Percentiles rank a stretch among this genome's conserved stretches.
Conservation (phyloP, 2,888 invertebrate genomes). For the Zygothrica quintamaculata region DNA sequence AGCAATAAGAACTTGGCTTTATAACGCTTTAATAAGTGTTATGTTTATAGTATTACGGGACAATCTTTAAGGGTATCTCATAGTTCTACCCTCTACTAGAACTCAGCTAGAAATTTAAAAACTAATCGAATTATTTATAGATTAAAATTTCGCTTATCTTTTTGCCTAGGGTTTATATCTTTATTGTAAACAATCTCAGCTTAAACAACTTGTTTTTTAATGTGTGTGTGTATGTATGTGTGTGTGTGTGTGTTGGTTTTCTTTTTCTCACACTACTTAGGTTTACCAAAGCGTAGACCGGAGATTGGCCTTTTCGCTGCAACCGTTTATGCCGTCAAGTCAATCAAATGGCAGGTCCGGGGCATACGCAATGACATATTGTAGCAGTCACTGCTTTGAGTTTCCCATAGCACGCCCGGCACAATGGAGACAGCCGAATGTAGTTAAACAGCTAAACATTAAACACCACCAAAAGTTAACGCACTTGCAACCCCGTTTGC, state of each 20-base stretch:
- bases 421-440: conserved; percentile 53
- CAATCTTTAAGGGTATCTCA: no score
- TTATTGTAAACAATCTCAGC: no score
- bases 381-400: conserved; percentile 69
- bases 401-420: conserved; percentile 75
- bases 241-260: no score
- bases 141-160: no score
- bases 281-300: conserved; percentile 23
- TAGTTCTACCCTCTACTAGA: no score
- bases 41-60: no score
- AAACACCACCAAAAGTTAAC: conserved; percentile 22
- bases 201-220: conserved; percentile 15
- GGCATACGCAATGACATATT: conserved; percentile 67
- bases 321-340: conserved; percentile 43
- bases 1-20: no score
- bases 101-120: no score
- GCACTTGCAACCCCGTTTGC: conserved; percentile 59
- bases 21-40: no score
- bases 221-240: no score
- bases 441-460: conserved; percentile 16
- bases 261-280: conserved; percentile 56
- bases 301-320: conserved; percentile 45
- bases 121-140: no score
- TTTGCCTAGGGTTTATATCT: no score
- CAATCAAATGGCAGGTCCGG: conserved; percentile 40